Base-by-base conservation (phyloP, 2,113 vertebrate species). In the Chelonoidis abingdonii region DNA sequence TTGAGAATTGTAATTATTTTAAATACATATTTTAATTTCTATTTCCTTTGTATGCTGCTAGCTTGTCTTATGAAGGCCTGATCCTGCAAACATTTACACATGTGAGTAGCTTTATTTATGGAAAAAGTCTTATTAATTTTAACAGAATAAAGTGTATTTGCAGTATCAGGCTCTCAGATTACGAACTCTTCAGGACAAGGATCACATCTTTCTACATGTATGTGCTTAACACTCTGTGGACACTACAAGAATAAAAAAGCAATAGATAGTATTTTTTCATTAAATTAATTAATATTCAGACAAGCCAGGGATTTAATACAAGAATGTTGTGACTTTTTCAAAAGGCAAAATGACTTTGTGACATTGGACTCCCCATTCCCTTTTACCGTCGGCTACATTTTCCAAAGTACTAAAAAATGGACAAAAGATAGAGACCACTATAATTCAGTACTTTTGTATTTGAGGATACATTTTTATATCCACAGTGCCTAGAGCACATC, bases 401-500 rank as follows among this genome's bases (percentile, higher is more conserved):
- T 96, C 29, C 80, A 50, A 91, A 94, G 62, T 54, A 69, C 19
- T 75, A 49, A n/a, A 49, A 89, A 84, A 31, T 21, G 57, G 80
- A 44, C 35, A 88, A 80, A 95, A 65, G 11, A 87, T 31, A 3
- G 3, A 90, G 5, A 91, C 52, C 54, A 76, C 47, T 54, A 89
- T 50, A 93, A 93, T 90, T 78, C 57, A 90, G 86, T 29, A 89
- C 13, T 80, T 89, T 75, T 62, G 25, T 80, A 84, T 89, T 95
- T 96, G 86, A 97, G 81, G 82, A 79, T 91, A 56, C 86, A 83
- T 94, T 92, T 94, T 84, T 86, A 93, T 78, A 96, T 49, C 79
- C 83, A 2, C 19, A 94, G 72, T 50, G 82, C 87, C 0, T 2
- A 94, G 95, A 97, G 94, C 69, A 88, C 80, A 92, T 89, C 65